Evolutionary conservation across 2,888 invertebrate genomes (phyloP), one percentile per base, ranked within the genome.

Genomic region (Drosophila mulleri): DNA sequence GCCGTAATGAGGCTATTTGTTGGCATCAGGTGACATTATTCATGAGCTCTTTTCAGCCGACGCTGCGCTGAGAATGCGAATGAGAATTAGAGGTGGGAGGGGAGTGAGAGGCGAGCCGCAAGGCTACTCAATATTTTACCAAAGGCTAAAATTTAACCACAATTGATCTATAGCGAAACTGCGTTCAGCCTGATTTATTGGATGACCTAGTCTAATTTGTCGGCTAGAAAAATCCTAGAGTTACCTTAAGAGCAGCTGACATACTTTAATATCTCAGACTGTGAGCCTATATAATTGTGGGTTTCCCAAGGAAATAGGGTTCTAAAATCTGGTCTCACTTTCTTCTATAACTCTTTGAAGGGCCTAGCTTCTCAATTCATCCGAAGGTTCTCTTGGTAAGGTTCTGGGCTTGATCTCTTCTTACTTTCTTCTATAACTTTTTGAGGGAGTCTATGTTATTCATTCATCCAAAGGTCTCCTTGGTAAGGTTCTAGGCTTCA

Each of bases 1-100:
- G 57, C 42, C 77, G 45, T 70, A 81, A 72, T 58, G 66, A 66
- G 66, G 45, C 69, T 50, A 72, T 80, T 80, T 78, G 69, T 60
- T 67, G 68, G 54, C 74, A 54, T 67, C 80, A 64, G 75, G 52
- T 78, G 80, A 73, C 80, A 78, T 78, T 79, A 66, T 70, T 79
- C 67, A 79, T 67, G 78, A 42, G 53, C 20, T 48, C 20, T 70
- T 67, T 65, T 44, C 32, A 32, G 37, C 45, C 44, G 35, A 41
- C 26, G 54, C 26, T 29, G 56, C 56, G 20, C 45, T 61, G 29
- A 0, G 12, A 3, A 12, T 6, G 20, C 44, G 5, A 6, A 12
- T 14, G 16, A 2, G 39, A 12, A 18, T 14, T 14, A 6, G 6
- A 16, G n/a, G 8, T 6, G 8, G 2, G n/a, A 1, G 23, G 1